These are phyloP conservation scores for Hycleus cichorii DNA, from an alignment of 1,140 invertebrate species.

Conservation along the genomic window DNA sequence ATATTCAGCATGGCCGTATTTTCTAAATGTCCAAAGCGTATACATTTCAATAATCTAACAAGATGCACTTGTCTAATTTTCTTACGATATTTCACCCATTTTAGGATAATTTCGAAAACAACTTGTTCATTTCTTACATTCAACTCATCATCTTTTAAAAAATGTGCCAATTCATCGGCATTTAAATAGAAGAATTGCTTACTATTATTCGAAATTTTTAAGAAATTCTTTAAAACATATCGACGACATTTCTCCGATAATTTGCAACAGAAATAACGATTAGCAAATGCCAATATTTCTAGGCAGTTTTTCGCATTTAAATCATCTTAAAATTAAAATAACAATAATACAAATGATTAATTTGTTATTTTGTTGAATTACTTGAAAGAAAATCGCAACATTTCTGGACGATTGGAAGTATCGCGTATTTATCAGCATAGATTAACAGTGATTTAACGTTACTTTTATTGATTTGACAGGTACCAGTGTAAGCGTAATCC, in stretches of 20 bases:
- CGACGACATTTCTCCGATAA: constrained; percentile 46
- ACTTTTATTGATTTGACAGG: constrained; percentile 48
- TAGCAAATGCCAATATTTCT: constrained; percentile 63
- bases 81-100: constrained; percentile 52
- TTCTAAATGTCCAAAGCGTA: constrained; percentile 59
- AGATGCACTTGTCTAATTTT: constrained; percentile 47
- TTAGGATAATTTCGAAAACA: constrained; percentile 58
- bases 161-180: constrained; percentile 47
- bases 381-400: constrained; percentile 53
- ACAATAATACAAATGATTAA: not conserved
- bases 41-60: constrained; percentile 51
- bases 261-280: constrained; percentile 57
- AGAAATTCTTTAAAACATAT: constrained; percentile 49
- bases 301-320: constrained; percentile 43
- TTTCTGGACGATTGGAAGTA: constrained; percentile 53
- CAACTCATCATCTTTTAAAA: constrained; percentile 54
- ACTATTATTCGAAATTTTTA: constrained; percentile 45
- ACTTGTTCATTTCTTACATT: constrained; percentile 60
- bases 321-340: constrained; percentile 19
- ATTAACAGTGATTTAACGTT: constrained; percentile 56
- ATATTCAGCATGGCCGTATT: no score
- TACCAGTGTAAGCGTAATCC: constrained; percentile 60
- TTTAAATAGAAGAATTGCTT: constrained; percentile 48
- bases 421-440: constrained; percentile 57
- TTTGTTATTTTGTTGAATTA: not conserved